phyloP scores from a whole-genome alignment of 2,888 invertebrate genomes.

The Andricus curvator region DNA sequence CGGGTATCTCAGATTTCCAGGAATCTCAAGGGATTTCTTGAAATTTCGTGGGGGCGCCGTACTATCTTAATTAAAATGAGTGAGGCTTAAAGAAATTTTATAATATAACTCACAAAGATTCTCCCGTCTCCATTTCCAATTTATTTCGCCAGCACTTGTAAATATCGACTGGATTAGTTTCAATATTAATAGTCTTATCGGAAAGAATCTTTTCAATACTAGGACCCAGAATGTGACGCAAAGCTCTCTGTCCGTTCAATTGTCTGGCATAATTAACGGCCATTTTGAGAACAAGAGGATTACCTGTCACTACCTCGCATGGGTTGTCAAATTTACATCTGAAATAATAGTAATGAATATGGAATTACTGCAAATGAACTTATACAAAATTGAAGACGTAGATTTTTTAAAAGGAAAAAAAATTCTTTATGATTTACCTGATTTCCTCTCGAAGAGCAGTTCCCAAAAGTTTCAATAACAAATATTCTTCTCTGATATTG shows the following conservation, averaged over 20 bases:
- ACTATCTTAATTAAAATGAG: background rate
- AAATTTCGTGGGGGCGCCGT: too few relatives aligned
- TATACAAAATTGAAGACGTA: background rate
- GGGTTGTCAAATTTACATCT: constrained; percentile 86
- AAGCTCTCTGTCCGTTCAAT: constrained; percentile 83
- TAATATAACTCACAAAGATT: constrained; percentile 80
- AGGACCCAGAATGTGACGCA: constrained; percentile 86
- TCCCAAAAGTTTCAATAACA: constrained; percentile 85
- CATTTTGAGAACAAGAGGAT: constrained; percentile 87
- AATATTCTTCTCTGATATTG: constrained; percentile 87
- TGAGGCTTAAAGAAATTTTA: constrained; percentile 31
- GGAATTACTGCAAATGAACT: too few relatives aligned
- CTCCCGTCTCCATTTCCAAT: constrained; percentile 87
- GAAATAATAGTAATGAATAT: constrained; percentile 44
- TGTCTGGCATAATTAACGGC: constrained; percentile 86
- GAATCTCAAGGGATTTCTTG: too few relatives aligned
- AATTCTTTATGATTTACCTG: constrained; percentile 66
- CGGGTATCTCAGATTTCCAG: too few relatives aligned
- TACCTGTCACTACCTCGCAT: constrained; percentile 86
- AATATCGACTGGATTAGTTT: constrained; percentile 88
- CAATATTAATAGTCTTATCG: constrained; percentile 84
- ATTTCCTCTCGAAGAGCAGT: constrained; percentile 88
- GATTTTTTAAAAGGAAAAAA: background rate
- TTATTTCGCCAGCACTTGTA: constrained; percentile 89
- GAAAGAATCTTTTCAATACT: constrained; percentile 84